Conservation (phyloP, 2,797 vertebrate species). For the Ptychobarbus kaznakovi region DNA sequence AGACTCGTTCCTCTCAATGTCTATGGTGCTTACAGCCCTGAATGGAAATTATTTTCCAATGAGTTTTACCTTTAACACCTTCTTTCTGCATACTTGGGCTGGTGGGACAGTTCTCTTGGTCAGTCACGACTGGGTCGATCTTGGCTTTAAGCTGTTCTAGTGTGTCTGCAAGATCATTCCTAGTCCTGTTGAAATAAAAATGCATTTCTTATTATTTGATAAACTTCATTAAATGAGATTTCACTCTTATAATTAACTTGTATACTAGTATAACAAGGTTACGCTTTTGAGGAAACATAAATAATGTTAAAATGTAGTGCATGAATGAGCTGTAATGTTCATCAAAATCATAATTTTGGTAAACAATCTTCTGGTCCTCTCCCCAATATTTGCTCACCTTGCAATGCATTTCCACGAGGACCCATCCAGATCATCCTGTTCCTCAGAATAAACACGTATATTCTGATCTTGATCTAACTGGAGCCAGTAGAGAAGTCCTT, state of each 20-base stretch:
- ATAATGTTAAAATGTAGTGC: neutral
- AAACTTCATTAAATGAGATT: constrained; percentile 9
- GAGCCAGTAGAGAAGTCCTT: constrained; percentile 96
- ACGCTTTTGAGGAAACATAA: neutral
- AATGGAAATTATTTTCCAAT: neutral
- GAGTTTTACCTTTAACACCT: constrained; percentile 33
- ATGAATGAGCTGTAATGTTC: neutral
- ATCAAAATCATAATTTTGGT: neutral
- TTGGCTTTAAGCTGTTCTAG: constrained; percentile 93
- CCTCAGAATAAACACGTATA: constrained; percentile 94
- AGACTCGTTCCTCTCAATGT: neutral
- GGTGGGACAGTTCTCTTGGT: constrained; percentile 73
- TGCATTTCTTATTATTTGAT: neutral
- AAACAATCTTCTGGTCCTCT: neutral
- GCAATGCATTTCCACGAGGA: constrained; percentile 97
- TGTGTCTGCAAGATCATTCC: constrained; percentile 93
- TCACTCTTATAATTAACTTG: neutral
- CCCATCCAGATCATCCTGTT: constrained; percentile 95
- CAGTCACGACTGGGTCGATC: constrained; percentile 84
- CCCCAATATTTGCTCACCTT: constrained; percentile 77
- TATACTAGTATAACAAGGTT: neutral
- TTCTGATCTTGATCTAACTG: constrained; percentile 97
- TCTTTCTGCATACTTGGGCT: constrained; percentile 68
- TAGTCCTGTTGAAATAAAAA: constrained; percentile 77
- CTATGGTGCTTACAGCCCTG: neutral